Conservation (phyloP, 2,797 vertebrate genomes). For the Phoebastria nigripes region DNA sequence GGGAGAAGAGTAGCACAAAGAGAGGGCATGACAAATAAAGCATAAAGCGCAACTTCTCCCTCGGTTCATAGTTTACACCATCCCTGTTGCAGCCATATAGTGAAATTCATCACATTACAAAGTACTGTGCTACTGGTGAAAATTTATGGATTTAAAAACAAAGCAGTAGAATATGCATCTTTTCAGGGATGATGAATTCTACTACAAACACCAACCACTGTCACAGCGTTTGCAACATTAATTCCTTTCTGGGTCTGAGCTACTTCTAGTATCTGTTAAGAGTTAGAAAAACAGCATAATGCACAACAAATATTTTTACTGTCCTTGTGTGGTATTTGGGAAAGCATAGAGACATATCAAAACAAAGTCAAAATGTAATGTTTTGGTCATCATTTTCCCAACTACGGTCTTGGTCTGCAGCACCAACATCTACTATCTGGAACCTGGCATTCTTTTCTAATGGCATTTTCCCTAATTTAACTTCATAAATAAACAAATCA, state of each 20-base stretch:
- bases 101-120: neutral
- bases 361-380: neutral
- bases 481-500: neutral
- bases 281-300: neutral
- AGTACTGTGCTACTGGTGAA: neutral
- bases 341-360: neutral
- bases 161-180: conserved; percentile 21
- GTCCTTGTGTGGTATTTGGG: neutral
- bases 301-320: neutral
- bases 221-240: neutral
- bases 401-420: neutral
- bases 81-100: neutral
- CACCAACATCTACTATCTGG: neutral
- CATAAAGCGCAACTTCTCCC: neutral
- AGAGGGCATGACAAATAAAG: neutral
- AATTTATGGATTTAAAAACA: conserved; percentile 22
- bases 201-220: neutral
- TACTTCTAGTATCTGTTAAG: neutral
- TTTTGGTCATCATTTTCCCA: neutral
- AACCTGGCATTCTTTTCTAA: neutral
- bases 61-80: neutral
- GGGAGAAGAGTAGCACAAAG: neutral
- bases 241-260: neutral
- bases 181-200: conserved; percentile 17
- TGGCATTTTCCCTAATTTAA: neutral